Evolutionary conservation across 2,888 invertebrate genomes (phyloP).

Genomic region (Drosophila meridionalis): DNA sequence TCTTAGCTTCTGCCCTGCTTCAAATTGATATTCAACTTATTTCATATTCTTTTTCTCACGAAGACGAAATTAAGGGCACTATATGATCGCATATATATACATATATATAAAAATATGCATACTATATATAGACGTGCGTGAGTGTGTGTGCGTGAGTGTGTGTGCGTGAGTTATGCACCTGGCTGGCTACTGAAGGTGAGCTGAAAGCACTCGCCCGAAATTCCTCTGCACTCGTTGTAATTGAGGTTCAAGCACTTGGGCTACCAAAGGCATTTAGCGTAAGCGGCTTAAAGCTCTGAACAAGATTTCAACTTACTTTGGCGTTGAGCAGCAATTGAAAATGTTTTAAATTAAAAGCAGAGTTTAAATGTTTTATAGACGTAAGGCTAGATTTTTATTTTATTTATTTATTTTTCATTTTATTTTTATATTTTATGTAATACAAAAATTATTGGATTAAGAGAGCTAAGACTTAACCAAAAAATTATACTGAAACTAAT

Average conservation of each 20-base stretch:
- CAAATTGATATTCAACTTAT: conserved; percentile 29
- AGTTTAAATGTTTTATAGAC: neutral
- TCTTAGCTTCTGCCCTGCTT: neutral
- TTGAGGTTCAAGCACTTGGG: neutral
- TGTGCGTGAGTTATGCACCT: conserved; percentile 11
- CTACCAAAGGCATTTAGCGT: conserved; percentile 1
- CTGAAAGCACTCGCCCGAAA: neutral
- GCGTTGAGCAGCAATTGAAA: conserved; percentile 6
- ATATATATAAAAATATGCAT: neutral
- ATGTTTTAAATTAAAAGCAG: neutral
- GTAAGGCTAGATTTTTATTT: neutral
- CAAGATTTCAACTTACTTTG: neutral
- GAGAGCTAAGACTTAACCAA: too few relatives aligned
- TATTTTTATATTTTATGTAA: too few relatives aligned
- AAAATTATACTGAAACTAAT: too few relatives aligned
- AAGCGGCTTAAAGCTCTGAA: conserved; percentile 11
- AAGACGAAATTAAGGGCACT: conserved; percentile 39
- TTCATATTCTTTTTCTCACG: conserved; percentile 8
- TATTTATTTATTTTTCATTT: neutral
- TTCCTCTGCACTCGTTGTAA: conserved; percentile 10
- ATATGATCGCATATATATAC: conserved; percentile 32
- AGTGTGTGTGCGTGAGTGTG: neutral
- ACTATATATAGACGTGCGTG: neutral
- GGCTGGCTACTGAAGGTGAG: neutral
- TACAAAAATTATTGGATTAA: too few relatives aligned